Conservation (phyloP, 2,888 invertebrate genomes). For the Papilio gigon region DNA sequence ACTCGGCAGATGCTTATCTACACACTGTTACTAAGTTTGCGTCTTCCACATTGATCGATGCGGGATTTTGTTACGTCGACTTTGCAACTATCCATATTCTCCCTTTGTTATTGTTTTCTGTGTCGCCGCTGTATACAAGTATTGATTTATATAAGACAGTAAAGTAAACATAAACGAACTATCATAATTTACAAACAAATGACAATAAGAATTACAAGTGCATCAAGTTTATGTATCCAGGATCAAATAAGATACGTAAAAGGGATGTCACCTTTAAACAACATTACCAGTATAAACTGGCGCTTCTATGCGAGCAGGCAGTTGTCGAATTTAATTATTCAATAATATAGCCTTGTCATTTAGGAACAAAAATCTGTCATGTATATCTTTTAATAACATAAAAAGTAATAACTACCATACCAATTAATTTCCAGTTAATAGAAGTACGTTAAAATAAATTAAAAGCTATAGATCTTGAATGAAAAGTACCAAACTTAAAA, state of each 20-base stretch:
- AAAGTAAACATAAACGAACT: background rate
- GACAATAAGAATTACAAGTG: no score
- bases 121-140: background rate
- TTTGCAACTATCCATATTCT: constrained; percentile 39
- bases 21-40: constrained; percentile 61
- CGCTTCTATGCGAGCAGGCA: no score
- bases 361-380: background rate
- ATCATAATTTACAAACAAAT: background rate
- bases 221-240: no score
- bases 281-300: no score
- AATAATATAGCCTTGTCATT: background rate
- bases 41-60: constrained; percentile 40
- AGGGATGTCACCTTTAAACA: no score
- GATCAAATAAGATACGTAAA: no score
- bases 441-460: constrained; percentile 18
- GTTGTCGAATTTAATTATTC: background rate
- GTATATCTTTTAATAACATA: background rate
- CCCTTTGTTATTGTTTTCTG: constrained; percentile 32
- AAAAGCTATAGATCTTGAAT: constrained; percentile 18
- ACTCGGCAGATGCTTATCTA: constrained; percentile 81
- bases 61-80: constrained; percentile 42
- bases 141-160: background rate
- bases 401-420: background rate
- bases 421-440: background rate
- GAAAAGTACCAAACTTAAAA: constrained; percentile 48